A percentile compares a stretch with the other conserved stretches of the same genome.
phyloP scores from a whole-genome alignment of 2,888 invertebrate genomes.

The Drosophila pseudotakahashii region DNA sequence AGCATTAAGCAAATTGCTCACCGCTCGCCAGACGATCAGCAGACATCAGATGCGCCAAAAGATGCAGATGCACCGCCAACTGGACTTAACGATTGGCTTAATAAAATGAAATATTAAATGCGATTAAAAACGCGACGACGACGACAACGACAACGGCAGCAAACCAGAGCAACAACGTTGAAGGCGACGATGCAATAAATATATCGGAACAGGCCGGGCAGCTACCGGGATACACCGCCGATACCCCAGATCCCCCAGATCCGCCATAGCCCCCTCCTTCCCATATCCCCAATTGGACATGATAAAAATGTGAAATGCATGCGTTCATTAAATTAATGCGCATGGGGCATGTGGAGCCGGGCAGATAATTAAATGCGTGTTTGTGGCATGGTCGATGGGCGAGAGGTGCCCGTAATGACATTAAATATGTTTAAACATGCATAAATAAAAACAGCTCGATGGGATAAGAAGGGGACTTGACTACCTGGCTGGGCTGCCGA shows the following conservation, averaged over 20 bases:
- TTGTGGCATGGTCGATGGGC: conserved; percentile 51
- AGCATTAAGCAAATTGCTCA: conserved; percentile 74
- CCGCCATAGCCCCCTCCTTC: not conserved
- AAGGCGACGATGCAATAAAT: conserved; percentile 64
- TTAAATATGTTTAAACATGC: conserved; percentile 80
- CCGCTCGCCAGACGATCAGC: conserved; percentile 45
- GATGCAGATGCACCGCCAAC: conserved; percentile 27
- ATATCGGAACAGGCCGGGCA: conserved; percentile 60
- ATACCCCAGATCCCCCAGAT: not conserved
- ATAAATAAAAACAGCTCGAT: conserved; percentile 67
- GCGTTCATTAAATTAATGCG: conserved; percentile 78
- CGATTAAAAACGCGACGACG: conserved; percentile 66
- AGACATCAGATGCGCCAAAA: conserved; percentile 35
- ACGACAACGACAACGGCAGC: conserved; percentile 24
- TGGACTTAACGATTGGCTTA: conserved; percentile 65
- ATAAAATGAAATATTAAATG: conserved; percentile 79
- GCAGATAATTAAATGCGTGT: conserved; percentile 76
- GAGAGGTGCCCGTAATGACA: conserved; percentile 72
- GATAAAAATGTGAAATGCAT: conserved; percentile 60
- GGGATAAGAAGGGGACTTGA: conserved; percentile 5
- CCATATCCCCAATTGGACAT: conserved; percentile 27
- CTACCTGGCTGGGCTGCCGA: not conserved
- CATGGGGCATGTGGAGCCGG: conserved; percentile 44
- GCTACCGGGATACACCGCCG: conserved; percentile 55
- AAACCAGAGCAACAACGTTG: conserved; percentile 29